Evolutionary conservation across 2,113 vertebrate species (phyloP).

Genomic region (Monopterus albus): DNA sequence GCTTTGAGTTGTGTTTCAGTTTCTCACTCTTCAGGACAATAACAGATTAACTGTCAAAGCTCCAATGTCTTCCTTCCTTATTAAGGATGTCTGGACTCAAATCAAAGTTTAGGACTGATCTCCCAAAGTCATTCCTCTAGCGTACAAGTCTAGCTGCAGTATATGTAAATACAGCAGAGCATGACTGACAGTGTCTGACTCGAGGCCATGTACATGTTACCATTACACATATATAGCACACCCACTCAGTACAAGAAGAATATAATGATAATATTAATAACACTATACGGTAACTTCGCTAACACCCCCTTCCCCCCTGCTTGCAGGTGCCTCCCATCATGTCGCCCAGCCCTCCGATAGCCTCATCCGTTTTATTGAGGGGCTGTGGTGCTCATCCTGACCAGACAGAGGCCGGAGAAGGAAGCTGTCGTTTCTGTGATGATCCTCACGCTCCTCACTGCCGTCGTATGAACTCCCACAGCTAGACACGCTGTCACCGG

Average conservation of each 20-base stretch:
- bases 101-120: background rate
- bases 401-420: slow-evolving; percentile 88
- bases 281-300: slow-evolving; percentile 74
- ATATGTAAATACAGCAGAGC: slow-evolving; percentile 27
- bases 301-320: slow-evolving; percentile 30
- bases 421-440: slow-evolving; percentile 85
- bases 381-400: slow-evolving; percentile 92
- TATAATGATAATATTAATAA: slow-evolving; percentile 81
- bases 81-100: too few relatives aligned
- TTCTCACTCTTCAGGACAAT: too few relatives aligned
- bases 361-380: slow-evolving; percentile 94
- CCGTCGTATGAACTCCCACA: slow-evolving; percentile 98
- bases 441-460: slow-evolving; percentile 93
- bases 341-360: slow-evolving; percentile 97
- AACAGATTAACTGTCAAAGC: too few relatives aligned
- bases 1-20: too few relatives aligned
- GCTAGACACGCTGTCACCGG: slow-evolving; percentile 96
- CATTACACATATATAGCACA: slow-evolving; percentile 92
- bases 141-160: slow-evolving; percentile 22
- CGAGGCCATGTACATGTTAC: slow-evolving; percentile 69
- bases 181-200: slow-evolving; percentile 10
- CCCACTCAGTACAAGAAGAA: slow-evolving; percentile 90
- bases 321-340: slow-evolving; percentile 81
- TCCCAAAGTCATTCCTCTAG: background rate
- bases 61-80: too few relatives aligned